Conservation (phyloP, 2,888 invertebrate species). For the Eupithecia subumbrata region DNA sequence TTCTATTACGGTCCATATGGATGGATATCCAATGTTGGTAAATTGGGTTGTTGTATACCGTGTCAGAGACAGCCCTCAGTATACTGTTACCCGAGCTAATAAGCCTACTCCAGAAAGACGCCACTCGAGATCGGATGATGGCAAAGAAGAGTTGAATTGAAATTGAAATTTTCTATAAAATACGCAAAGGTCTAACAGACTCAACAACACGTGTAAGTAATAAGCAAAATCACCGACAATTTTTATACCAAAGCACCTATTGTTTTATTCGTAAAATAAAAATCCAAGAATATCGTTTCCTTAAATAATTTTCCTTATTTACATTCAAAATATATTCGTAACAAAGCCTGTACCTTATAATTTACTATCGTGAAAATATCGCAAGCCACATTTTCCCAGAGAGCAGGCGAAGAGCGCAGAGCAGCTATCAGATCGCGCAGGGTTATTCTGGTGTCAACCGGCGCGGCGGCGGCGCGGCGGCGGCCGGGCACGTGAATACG, state of each 20-base stretch:
- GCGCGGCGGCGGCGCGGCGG: too few relatives aligned
- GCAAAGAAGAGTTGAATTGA: too few relatives aligned
- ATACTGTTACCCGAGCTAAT: too few relatives aligned
- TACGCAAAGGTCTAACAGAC: neutral
- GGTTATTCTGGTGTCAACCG: constrained; percentile 53
- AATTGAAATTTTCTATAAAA: too few relatives aligned
- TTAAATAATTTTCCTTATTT: neutral
- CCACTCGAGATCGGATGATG: too few relatives aligned
- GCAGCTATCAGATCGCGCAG: constrained; percentile 49
- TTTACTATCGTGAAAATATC: constrained; percentile 30
- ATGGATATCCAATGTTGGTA: too few relatives aligned
- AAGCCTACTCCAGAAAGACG: too few relatives aligned
- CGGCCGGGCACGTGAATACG: constrained; percentile 34
- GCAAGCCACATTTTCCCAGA: constrained; percentile 47
- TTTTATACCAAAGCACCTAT: neutral
- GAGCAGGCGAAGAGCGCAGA: constrained; percentile 34
- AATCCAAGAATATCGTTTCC: too few relatives aligned
- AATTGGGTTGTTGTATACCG: too few relatives aligned
- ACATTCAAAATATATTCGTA: neutral
- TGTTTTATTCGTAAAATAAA: neutral
- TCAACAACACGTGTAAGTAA: neutral
- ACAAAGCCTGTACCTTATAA: neutral
- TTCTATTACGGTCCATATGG: too few relatives aligned
- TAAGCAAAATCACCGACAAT: neutral
- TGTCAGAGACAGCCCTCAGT: too few relatives aligned